Evolutionary conservation across 2,888 invertebrate species (phyloP).

Genomic region (Cerastis rubricosa): DNA sequence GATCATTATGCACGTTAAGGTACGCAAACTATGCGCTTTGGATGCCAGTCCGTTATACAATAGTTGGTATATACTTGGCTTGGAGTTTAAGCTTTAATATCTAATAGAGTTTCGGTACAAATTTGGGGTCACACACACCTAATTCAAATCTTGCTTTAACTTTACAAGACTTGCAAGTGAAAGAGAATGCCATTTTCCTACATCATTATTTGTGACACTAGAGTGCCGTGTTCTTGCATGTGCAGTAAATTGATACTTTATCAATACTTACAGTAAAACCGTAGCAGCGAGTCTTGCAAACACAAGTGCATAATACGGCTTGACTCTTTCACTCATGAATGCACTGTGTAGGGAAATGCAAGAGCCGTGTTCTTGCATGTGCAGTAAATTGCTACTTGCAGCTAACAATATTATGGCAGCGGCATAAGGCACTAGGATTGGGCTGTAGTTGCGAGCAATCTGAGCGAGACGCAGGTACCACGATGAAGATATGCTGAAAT

Average conservation of each 20-base stretch:
- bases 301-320: slow-evolving; percentile 90
- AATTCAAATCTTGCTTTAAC: no score
- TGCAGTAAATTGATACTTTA: slow-evolving; percentile 83
- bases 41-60: no score
- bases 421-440: slow-evolving; percentile 92
- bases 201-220: slow-evolving; percentile 90
- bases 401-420: slow-evolving; percentile 92
- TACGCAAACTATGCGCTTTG: background rate
- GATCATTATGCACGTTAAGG: no score
- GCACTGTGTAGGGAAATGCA: slow-evolving; percentile 90
- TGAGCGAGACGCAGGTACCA: slow-evolving; percentile 91
- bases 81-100: no score
- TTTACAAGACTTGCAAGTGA: slow-evolving; percentile 57
- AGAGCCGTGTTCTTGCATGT: slow-evolving; percentile 71
- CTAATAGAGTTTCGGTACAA: background rate
- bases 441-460: slow-evolving; percentile 92
- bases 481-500: slow-evolving; percentile 90
- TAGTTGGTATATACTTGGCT: no score
- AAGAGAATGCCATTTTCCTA: slow-evolving; percentile 76
- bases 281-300: slow-evolving; percentile 86
- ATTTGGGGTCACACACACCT: no score
- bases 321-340: slow-evolving; percentile 90
- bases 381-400: slow-evolving; percentile 81
- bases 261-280: slow-evolving; percentile 90
- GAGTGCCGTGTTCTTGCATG: slow-evolving; percentile 71